Evolutionary conservation across 2,888 invertebrate genomes (phyloP), one percentile per base, ranked within the genome.

Genomic region (Cyclophora albipunctata): DNA sequence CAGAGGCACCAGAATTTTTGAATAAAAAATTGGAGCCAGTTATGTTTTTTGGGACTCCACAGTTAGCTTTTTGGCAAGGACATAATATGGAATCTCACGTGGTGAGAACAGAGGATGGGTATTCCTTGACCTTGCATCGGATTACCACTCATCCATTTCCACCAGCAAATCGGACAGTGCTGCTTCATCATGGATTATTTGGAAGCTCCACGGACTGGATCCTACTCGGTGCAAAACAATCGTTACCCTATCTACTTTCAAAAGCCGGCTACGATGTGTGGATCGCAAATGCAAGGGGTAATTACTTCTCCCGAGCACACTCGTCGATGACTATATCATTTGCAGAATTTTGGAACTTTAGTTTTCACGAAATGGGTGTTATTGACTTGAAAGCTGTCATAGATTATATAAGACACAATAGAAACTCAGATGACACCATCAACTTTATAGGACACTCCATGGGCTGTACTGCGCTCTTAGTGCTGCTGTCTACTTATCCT

Each of bases 211-310:
- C 78, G 0, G 84, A 84, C 59, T 85, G 85, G 85, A 68, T 84
- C 45, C 55, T 84, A 50, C 63, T 79, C n/a, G 84, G 83, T 40
- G 62, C 79, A 2, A 58, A 64, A 45, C 73, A 78, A 50, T 78
- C 82, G 3, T 67, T 85, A n/a, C 79, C 84, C 0, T 84, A 83
- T 49, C 57, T 81, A 2, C 54, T 94, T 78, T 82, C 89, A 77
- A 81, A 93, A 54, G 75, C 75, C 2, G 90, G 90, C 0, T 90
- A 88, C 54, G 90, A 91, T 50, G 90, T 91, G 2, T 95, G 85
- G 94, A 89, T 81, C 89, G 77, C 81, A 5, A 91, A 91, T 45
- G 76, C 81, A 0, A 73, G 84, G 67, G 84, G 85, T 1, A 84
- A 81, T 53, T 71, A 72, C 53, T 84, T 83, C 55, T 84, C 82